Percentiles rank a stretch among this genome's conserved stretches.
Conservation (phyloP, 2,888 invertebrate genomes). For the Lasius fuliginosus region DNA sequence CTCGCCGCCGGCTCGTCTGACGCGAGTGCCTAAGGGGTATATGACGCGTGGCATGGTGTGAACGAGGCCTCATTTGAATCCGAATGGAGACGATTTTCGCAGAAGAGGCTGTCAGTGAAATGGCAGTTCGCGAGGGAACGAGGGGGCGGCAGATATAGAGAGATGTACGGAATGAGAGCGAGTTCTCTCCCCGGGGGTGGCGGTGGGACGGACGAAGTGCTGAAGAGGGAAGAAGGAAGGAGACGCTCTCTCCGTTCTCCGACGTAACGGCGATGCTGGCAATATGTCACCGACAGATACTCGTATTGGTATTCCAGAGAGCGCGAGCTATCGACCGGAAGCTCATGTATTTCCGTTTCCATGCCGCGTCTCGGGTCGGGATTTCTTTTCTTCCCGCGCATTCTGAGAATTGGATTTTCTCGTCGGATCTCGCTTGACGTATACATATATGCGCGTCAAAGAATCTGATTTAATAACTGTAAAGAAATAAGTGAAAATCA, state of each 20-base stretch:
- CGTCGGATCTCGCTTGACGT: slow-evolving; percentile 29
- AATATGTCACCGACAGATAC: slow-evolving; percentile 84
- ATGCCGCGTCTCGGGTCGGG: slow-evolving; percentile 68
- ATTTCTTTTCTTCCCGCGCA: slow-evolving; percentile 54
- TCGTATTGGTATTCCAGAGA: slow-evolving; percentile 77
- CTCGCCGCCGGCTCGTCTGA: slow-evolving; percentile 62
- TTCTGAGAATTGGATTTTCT: slow-evolving; percentile 52
- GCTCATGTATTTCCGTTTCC: slow-evolving; percentile 80
- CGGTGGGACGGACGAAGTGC: slow-evolving; percentile 11
- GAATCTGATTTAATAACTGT: slow-evolving; percentile 35
- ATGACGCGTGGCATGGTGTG: slow-evolving; percentile 82
- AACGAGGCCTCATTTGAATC: slow-evolving; percentile 85
- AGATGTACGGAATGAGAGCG: slow-evolving; percentile 40
- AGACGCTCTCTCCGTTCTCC: slow-evolving; percentile 74
- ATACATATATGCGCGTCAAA: slow-evolving; percentile 35
- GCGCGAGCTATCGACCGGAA: slow-evolving; percentile 77
- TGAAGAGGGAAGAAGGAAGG: slow-evolving; percentile 29
- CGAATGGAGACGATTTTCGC: slow-evolving; percentile 85
- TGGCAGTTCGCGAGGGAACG: slow-evolving; percentile 71
- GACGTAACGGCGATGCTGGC: slow-evolving; percentile 80
- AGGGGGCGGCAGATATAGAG: slow-evolving; percentile 55
- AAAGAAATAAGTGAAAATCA: slow-evolving; percentile 30
- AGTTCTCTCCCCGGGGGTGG: slow-evolving; percentile 8
- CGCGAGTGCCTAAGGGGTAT: slow-evolving; percentile 78
- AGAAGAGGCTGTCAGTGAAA: slow-evolving; percentile 82